Conservation (phyloP, 2,113 vertebrate genomes). For the Marmota flaviventris region DNA sequence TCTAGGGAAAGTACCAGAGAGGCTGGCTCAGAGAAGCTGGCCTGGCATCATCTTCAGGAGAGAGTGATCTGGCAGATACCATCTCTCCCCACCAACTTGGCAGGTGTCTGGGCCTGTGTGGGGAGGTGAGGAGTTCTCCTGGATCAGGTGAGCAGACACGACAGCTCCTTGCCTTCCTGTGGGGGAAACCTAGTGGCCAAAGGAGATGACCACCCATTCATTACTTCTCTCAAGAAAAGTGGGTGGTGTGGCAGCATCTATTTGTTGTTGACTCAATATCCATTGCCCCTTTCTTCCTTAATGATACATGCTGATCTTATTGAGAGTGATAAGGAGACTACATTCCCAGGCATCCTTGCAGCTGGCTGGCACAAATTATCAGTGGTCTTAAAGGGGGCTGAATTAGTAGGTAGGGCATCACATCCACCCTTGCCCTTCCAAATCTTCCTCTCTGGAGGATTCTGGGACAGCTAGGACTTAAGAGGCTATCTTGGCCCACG, state of each 20-base stretch:
- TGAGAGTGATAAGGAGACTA: neutral
- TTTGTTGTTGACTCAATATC: neutral
- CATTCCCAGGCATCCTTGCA: neutral
- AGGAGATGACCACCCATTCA: neutral
- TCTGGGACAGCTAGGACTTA: neutral
- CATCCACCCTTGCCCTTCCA: neutral
- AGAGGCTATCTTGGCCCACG: neutral
- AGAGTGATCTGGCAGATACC: slow-evolving; percentile 3
- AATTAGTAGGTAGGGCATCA: no score
- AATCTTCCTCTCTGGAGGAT: neutral
- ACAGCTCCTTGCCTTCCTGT: neutral
- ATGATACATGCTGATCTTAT: neutral
- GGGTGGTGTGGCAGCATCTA: rapidly evolving
- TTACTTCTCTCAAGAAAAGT: neutral
- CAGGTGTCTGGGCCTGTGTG: neutral
- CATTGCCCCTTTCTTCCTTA: neutral
- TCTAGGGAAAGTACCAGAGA: neutral
- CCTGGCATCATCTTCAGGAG: neutral
- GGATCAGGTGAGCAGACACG: slow-evolving; percentile 5
- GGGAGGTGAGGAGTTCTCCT: neutral
- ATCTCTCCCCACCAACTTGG: slow-evolving; percentile 6
- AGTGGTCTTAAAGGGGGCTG: neutral
- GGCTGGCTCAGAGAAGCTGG: neutral
- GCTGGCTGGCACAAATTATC: neutral
- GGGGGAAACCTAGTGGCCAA: neutral